Evolutionary conservation across 1,140 invertebrate species (phyloP).

Genomic region (Drosophila kikkawai): DNA sequence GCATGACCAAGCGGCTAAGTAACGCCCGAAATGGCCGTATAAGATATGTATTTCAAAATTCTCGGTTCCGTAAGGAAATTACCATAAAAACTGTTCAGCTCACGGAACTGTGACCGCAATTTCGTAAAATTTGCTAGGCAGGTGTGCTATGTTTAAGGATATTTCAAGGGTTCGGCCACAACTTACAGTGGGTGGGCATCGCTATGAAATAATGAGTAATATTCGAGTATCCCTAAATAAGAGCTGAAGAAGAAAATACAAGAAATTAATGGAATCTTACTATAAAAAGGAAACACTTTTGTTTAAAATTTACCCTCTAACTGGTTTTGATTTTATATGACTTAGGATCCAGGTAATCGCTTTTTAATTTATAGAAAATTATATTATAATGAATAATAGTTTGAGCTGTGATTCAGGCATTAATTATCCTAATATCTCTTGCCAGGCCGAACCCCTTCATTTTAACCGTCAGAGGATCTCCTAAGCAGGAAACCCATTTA

Average conservation of each 20-base stretch:
- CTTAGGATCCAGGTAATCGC: neutral
- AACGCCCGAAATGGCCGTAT: constrained; percentile 61
- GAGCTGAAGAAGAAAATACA: neutral
- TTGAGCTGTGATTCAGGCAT: neutral
- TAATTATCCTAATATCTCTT: constrained; percentile 9
- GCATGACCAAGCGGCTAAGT: constrained; percentile 67
- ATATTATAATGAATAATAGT: too few species aligned
- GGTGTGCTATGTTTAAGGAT: constrained; percentile 65
- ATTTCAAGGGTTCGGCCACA: constrained; percentile 18
- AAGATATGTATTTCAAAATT: constrained; percentile 47
- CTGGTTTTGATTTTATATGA: neutral
- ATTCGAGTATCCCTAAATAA: neutral
- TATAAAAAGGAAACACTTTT: neutral
- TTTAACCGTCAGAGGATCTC: neutral
- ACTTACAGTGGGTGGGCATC: constrained; percentile 18
- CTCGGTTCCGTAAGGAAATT: constrained; percentile 67
- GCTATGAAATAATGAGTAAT: neutral
- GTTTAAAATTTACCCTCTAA: neutral
- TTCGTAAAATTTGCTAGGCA: constrained; percentile 56
- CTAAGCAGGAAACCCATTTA: constrained; percentile 22
- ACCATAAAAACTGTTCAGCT: constrained; percentile 74
- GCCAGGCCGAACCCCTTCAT: neutral
- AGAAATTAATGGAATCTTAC: neutral
- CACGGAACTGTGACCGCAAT: constrained; percentile 78
- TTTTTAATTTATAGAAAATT: neutral